These are phyloP conservation scores for Liopterus haemorrhoidalis DNA, from an alignment of 2,888 invertebrate species.

Conservation along the genomic window DNA sequence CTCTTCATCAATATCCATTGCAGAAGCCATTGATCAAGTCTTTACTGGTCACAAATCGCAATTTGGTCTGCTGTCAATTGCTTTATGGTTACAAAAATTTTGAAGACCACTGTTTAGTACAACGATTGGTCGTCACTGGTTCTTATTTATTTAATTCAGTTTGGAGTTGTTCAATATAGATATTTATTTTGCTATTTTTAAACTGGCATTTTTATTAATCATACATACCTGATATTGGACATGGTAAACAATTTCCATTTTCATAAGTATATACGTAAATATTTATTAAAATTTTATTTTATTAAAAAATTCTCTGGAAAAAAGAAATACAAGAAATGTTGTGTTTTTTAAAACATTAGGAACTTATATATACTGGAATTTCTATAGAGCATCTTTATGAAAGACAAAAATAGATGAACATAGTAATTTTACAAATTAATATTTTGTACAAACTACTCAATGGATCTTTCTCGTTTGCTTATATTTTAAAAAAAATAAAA, in stretches of 20 bases:
- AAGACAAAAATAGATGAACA: constrained; percentile 20
- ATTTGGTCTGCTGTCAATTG: constrained; percentile 12
- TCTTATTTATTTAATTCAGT: too few species aligned
- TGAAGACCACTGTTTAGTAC: constrained; percentile 3
- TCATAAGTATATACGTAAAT: neutral
- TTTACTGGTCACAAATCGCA: constrained; percentile 2
- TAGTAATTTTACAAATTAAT: constrained; percentile 15
- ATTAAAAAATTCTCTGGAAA: constrained; percentile 22
- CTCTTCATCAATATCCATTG: constrained; percentile 93
- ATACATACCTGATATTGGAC: neutral
- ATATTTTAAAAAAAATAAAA: constrained; percentile 15
- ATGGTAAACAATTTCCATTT: too few species aligned
- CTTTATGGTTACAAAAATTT: neutral
- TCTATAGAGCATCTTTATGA: constrained; percentile 17
- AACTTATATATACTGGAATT: constrained; percentile 23
- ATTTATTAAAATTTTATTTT: constrained; percentile 15
- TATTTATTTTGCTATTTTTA: neutral
- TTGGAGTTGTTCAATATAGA: too few species aligned
- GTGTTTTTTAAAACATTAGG: constrained; percentile 22
- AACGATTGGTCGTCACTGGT: neutral
- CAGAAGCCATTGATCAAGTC: constrained; percentile 48
- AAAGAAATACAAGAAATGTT: constrained; percentile 21
- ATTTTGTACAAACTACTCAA: constrained; percentile 20
- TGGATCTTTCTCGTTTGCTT: constrained; percentile 11
- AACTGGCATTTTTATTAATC: neutral